Percentiles rank a stretch among this genome's conserved stretches.
Evolutionary conservation across 2,113 vertebrate species (phyloP).

Genomic region (Podilymbus podiceps): DNA sequence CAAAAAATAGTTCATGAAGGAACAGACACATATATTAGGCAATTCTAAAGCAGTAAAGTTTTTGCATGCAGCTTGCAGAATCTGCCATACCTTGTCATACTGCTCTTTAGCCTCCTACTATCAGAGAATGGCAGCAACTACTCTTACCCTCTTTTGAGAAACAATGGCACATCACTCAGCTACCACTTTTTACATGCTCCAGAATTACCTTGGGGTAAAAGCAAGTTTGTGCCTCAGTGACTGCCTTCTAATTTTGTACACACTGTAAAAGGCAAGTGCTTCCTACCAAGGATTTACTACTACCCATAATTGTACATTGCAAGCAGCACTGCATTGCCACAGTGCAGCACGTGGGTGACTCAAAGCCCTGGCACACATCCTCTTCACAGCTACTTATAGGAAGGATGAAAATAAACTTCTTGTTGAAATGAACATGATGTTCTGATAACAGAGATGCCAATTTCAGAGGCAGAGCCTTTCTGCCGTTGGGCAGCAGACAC

Average conservation of each 20-base stretch:
- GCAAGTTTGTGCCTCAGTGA: neutral
- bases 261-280: slow-evolving; percentile 11
- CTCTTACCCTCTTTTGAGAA: neutral
- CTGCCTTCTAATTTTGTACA: slow-evolving; percentile 33
- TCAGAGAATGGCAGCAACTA: neutral
- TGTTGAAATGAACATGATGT: slow-evolving; percentile 46
- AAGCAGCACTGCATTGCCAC: neutral
- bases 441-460: slow-evolving; percentile 46
- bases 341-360: neutral
- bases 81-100: neutral
- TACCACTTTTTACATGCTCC: neutral
- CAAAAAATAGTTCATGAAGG: neutral
- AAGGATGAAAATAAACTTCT: slow-evolving; percentile 61
- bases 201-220: slow-evolving; percentile 9
- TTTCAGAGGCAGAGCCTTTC: slow-evolving; percentile 12
- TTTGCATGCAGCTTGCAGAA: neutral
- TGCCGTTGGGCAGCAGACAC: neutral
- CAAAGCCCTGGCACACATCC: slow-evolving; percentile 39
- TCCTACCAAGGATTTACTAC: slow-evolving; percentile 45
- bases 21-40: neutral
- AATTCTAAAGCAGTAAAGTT: neutral
- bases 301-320: slow-evolving; percentile 45
- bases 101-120: neutral
- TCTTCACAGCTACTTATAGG: slow-evolving; percentile 43
- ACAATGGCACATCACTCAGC: neutral